Evolutionary conservation across 2,797 vertebrate genomes (phyloP).

Genomic region (Sylvilagus floridanus): DNA sequence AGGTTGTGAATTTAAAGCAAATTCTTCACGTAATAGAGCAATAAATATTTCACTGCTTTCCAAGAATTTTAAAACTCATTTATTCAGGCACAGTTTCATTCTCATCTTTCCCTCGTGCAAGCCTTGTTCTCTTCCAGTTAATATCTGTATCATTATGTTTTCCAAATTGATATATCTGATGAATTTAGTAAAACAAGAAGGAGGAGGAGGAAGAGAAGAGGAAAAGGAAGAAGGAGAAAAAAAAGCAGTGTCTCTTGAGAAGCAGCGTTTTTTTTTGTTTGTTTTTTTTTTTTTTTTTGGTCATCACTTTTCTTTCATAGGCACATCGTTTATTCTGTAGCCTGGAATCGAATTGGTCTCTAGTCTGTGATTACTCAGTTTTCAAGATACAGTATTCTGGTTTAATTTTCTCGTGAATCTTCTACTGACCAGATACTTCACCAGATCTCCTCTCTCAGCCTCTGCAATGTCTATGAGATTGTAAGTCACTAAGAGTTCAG

Average conservation of each 20-base stretch:
- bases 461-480: background rate
- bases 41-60: slow-evolving; percentile 68
- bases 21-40: slow-evolving; percentile 58
- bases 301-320: background rate
- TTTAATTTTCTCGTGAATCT: background rate
- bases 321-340: background rate
- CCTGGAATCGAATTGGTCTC: background rate
- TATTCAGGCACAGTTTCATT: slow-evolving; percentile 3
- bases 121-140: background rate
- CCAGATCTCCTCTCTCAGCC: background rate
- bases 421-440: background rate
- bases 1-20: slow-evolving; percentile 74
- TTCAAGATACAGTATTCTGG: background rate
- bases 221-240: background rate
- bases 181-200: background rate
- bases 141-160: slow-evolving; percentile 27
- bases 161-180: slow-evolving; percentile 8
- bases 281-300: background rate
- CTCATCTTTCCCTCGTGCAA: background rate
- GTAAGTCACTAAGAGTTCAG: background rate
- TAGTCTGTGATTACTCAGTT: background rate
- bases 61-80: slow-evolving; percentile 7
- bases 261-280: background rate
- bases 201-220: background rate
- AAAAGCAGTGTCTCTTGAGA: background rate